Base-by-base conservation (phyloP, 2,797 vertebrate genomes). In the Remorina albescens region DNA sequence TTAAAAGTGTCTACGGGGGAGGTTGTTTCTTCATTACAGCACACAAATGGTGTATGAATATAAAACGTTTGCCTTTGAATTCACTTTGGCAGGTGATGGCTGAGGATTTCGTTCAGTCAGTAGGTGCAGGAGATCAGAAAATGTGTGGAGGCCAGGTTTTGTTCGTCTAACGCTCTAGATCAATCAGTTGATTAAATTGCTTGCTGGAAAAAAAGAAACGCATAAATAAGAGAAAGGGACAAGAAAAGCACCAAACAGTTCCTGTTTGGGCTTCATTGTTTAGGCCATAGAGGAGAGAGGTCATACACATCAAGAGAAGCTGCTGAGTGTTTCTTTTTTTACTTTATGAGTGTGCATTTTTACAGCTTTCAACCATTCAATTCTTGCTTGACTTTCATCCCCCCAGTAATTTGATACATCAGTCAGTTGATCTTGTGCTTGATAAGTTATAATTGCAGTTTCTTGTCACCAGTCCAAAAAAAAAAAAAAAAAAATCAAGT, bases 311-410 rank as follows among this genome's bases (percentile, higher is more conserved):
- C 6, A 12, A 60, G 62, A 57, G 21, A 16, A 66, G 36, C 51
- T 32, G 41, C 59, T 55, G 32, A 60, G 16, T 21, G 63, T 30
- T 63, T 42, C 51, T 54, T 12, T 60, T 34, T 49, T n/a, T n/a
- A n/a, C n/a, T n/a, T n/a, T n/a, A n/a, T 15, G 66, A 16, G 8
- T 44, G 25, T n/a, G 32, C 49, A n/a, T 58, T 68, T 57, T 53
- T 25, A 18, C 58, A 44, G 21, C n/a, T 41, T 12, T 8, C 60
- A 16, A 12, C 37, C 50, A 41, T 23, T 53, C 54, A 60, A 18
- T 39, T 46, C 41, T 56, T 46, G 44, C 46, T 25, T 62, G 65
- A 72, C 32, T 61, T 71, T 61, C 67, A 19, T 63, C 62, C 69
- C 68, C 61, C 58, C 18, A 23, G 34, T 53, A 60, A 30, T 42